These are phyloP conservation scores for Gymnopithys bicolor DNA, from an alignment of 2,797 vertebrate genomes.

Conservation along the genomic window DNA sequence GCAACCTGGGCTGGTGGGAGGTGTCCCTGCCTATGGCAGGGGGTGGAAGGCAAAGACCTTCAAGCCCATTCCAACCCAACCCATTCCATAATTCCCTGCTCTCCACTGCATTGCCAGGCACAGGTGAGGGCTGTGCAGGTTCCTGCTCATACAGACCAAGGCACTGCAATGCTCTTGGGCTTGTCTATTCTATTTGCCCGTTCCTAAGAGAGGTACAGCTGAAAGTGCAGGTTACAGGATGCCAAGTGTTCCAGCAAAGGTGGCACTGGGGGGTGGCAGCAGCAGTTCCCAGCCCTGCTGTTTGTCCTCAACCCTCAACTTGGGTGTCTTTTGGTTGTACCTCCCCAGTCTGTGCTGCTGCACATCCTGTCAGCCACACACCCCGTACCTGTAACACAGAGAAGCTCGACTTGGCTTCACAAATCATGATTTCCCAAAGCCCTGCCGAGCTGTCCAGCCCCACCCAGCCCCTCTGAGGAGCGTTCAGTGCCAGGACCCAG, in stretches of 20 bases:
- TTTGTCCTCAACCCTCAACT: accelerated
- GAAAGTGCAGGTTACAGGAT: neutral
- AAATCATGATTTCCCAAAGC: neutral
- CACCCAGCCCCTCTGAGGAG: neutral
- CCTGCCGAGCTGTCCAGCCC: neutral
- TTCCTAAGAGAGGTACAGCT: accelerated
- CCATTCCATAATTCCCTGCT: neutral
- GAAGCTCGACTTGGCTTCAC: neutral
- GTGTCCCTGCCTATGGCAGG: neutral
- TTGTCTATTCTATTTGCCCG: neutral
- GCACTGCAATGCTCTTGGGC: neutral
- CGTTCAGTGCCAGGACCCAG: accelerated
- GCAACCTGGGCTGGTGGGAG: neutral
- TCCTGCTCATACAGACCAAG: neutral
- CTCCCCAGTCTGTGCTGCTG: neutral
- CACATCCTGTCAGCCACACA: accelerated
- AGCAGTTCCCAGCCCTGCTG: neutral
- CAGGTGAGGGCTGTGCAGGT: neutral
- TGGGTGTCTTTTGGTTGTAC: neutral
- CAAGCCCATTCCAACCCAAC: neutral
- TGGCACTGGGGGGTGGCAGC: neutral
- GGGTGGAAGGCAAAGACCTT: neutral
- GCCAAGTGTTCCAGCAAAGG: neutral
- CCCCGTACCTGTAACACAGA: accelerated
- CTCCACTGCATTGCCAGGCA: accelerated